These are phyloP conservation scores for Hypena proboscidalis DNA, from an alignment of 2,888 invertebrate genomes.

Conservation along the genomic window DNA sequence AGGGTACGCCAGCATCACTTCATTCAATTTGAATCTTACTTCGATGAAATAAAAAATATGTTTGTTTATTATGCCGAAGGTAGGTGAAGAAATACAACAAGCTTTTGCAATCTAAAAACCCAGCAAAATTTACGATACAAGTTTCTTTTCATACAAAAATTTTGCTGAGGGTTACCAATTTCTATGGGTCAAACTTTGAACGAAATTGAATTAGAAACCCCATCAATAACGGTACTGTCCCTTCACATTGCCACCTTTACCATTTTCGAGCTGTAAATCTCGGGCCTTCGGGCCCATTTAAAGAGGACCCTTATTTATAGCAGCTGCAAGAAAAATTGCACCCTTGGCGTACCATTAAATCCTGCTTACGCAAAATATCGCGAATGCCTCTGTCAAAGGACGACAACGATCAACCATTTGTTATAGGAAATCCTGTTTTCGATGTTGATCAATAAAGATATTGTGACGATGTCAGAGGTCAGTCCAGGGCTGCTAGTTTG, in stretches of 20 bases:
- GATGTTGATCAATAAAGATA: conserved; percentile 50
- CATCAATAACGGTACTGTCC: background rate
- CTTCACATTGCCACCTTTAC: background rate
- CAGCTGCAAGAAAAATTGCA: conserved; percentile 24
- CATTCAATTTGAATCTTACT: too few species aligned
- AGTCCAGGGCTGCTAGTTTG: conserved; percentile 41
- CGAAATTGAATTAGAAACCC: background rate
- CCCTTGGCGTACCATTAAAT: conserved; percentile 39
- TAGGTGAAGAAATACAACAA: too few species aligned
- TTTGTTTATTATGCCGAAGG: too few species aligned
- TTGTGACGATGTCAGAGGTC: conserved; percentile 44
- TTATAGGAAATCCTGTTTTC: conserved; percentile 47
- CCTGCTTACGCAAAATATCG: conserved; percentile 32
- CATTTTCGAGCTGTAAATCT: conserved; percentile 9
- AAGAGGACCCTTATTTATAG: conserved; percentile 14
- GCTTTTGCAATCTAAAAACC: too few species aligned
- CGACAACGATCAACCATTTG: conserved; percentile 40
- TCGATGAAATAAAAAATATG: too few species aligned
- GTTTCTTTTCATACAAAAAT: too few species aligned
- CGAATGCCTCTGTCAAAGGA: conserved; percentile 44
- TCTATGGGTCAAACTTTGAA: too few species aligned
- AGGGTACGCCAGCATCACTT: too few species aligned
- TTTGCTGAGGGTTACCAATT: too few species aligned
- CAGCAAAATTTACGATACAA: too few species aligned
- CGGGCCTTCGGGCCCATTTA: background rate